These are phyloP conservation scores for Dryadula phaetusa DNA, from an alignment of 2,888 invertebrate species.

Conservation along the genomic window DNA sequence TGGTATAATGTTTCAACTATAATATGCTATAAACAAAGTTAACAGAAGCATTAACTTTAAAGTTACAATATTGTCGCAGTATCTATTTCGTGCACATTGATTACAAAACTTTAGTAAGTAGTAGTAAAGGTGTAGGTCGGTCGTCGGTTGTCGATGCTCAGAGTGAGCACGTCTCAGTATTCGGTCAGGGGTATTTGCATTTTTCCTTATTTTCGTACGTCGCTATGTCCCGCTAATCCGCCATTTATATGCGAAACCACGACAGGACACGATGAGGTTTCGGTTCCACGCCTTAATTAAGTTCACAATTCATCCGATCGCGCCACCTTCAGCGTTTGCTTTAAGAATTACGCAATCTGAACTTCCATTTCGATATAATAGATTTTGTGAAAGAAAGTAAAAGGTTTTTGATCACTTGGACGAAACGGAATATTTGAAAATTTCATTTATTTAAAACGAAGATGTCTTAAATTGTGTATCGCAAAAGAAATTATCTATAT, in stretches of 20 bases:
- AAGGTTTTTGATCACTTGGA: neutral
- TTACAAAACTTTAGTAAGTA: neutral
- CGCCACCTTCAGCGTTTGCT: constrained; percentile 18
- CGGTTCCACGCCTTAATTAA: constrained; percentile 33
- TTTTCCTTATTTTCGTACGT: constrained; percentile 31
- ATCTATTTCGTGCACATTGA: neutral
- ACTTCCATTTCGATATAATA: neutral
- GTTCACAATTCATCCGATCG: constrained; percentile 32
- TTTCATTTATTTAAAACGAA: neutral
- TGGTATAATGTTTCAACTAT: no score
- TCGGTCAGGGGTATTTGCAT: constrained; percentile 30
- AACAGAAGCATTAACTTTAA: no score
- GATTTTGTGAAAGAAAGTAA: neutral
- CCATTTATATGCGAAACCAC: constrained; percentile 37
- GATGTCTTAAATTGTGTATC: neutral
- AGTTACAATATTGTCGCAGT: neutral
- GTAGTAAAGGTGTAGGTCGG: neutral
- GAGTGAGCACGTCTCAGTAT: constrained; percentile 17
- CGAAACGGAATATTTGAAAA: neutral
- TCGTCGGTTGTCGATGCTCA: neutral
- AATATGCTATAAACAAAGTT: no score
- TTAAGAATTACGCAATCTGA: constrained; percentile 9
- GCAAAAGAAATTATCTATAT: no score
- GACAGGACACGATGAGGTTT: constrained; percentile 24
- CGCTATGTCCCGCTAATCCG: constrained; percentile 28